Evolutionary conservation across 2,113 vertebrate species (phyloP).

Genomic region (Thalassoma bifasciatum): DNA sequence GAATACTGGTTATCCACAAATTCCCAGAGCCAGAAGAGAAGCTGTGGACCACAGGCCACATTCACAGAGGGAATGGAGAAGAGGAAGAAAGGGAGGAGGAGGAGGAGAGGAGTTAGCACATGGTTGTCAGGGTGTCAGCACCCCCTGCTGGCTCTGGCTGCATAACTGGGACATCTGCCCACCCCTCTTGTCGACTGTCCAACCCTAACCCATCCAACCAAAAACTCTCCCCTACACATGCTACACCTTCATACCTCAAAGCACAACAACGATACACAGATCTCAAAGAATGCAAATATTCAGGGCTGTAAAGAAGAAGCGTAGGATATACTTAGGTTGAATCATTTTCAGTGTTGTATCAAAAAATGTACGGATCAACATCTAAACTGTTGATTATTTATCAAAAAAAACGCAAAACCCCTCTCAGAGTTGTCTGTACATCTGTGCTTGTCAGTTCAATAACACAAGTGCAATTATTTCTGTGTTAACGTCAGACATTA

Average conservation of each 20-base stretch:
- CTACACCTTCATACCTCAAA: neutral
- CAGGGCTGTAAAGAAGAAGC: neutral
- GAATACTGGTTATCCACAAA: conserved; percentile 29
- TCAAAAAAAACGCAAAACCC: too few species aligned
- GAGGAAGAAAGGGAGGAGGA: neutral
- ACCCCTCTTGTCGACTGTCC: conserved; percentile 40
- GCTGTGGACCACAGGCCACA: conserved; percentile 35
- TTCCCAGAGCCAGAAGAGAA: conserved; percentile 38
- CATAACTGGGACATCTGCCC: conserved; percentile 58
- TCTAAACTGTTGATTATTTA: neutral
- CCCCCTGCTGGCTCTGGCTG: conserved; percentile 92
- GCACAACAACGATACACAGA: neutral
- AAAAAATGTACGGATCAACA: neutral
- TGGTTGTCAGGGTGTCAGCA: conserved; percentile 89
- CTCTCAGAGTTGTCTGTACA: neutral
- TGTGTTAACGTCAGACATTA: neutral
- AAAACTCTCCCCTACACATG: conserved; percentile 3
- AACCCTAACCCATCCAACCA: conserved; percentile 18
- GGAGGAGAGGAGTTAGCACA: conserved; percentile 33
- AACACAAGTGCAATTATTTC: neutral
- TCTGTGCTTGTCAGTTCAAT: neutral
- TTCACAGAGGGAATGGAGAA: conserved; percentile 10
- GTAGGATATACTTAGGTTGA: neutral
- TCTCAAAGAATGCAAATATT: conserved; percentile 1
- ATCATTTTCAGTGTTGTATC: neutral